Base-by-base conservation (phyloP, 1,140 invertebrate genomes). In the Trichomalopsis sarcophagae region DNA sequence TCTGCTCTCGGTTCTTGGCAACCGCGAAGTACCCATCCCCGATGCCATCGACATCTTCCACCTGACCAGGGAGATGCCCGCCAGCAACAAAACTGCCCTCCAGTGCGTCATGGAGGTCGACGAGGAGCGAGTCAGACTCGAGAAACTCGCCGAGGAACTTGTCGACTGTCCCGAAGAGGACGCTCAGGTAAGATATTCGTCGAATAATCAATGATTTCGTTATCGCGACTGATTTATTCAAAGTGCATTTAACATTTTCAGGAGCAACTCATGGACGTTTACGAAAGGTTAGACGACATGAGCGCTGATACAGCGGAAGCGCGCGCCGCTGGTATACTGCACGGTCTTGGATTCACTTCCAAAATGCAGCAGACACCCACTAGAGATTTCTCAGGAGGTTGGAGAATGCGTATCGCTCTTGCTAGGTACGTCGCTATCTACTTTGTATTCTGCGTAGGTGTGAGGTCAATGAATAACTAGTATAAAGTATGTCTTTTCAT, bases 321-420 rank as follows among this genome's bases (percentile, higher is more conserved):
- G 9, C 96, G 98, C 87, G 99, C 99, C 23, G 98, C 98, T 2
- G 96, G 97, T 89, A 98, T 99, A 88, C 95, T 99, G 0, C 96
- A 98, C 90, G 99, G 99, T 96, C 95, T 99, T 14, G 99, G 99
- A 55, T 99, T 99, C 91, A 97, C 96, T 50, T 96, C 96, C 89
- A 96, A 97, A 81, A 99, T 99, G 99, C 98, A 99, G 92, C 92
- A 95, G 62, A 97, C 95, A 95, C 96, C 95, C 94, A 97, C 98
- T 84, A 99, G 97, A 95, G 98, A 99, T 91, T 99, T 99, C 91
- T 99, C 98, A 81, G 98, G 96, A 94, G 99, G 99, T 91, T 99
- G 99, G 99, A 95, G 99, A 82, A 99, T 99, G 99, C 95, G 99
- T 89, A 99, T 99, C 89, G 98, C 99, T n/a, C 93, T 99, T 40